Evolutionary conservation across 1,140 invertebrate genomes (phyloP).

Genomic region (Danaus plexippus): DNA sequence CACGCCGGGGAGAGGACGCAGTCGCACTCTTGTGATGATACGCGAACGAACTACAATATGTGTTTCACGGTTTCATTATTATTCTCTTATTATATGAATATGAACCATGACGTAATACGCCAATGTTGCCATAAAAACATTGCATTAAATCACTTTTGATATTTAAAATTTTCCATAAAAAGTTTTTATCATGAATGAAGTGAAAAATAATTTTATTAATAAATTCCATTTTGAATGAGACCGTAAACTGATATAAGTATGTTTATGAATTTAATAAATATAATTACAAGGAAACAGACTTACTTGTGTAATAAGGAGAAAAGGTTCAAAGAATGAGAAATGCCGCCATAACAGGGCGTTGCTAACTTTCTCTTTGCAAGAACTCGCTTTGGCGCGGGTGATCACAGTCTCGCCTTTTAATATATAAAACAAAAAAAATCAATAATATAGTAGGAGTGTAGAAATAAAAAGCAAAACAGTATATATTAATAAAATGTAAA

Average conservation of each 20-base stretch:
- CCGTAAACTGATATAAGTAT: too few relatives aligned
- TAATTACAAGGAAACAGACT: constrained; percentile 39
- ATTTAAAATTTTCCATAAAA: too few relatives aligned
- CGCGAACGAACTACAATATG: constrained; percentile 27
- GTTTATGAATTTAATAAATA: constrained; percentile 1
- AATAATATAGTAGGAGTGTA: constrained; percentile 1
- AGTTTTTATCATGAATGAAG: too few relatives aligned
- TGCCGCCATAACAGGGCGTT: constrained; percentile 60
- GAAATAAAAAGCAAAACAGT: too few relatives aligned
- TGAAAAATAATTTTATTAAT: too few relatives aligned
- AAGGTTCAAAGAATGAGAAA: constrained; percentile 61
- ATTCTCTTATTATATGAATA: neutral
- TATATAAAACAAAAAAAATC: constrained; percentile 8
- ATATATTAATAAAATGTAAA: too few relatives aligned
- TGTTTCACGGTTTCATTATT: constrained; percentile 13
- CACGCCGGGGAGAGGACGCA: constrained; percentile 53
- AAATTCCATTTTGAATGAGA: too few relatives aligned
- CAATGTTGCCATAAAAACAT: too few relatives aligned
- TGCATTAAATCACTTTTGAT: too few relatives aligned
- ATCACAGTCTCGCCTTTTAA: constrained; percentile 28
- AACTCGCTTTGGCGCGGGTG: constrained; percentile 31
- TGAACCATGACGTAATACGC: too few relatives aligned
- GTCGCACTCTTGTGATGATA: constrained; percentile 61
- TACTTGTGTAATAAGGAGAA: constrained; percentile 54
- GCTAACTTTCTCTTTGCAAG: constrained; percentile 52